Evolutionary conservation across 2,888 invertebrate genomes (phyloP).

Genomic region (Calameuta idolon): DNA sequence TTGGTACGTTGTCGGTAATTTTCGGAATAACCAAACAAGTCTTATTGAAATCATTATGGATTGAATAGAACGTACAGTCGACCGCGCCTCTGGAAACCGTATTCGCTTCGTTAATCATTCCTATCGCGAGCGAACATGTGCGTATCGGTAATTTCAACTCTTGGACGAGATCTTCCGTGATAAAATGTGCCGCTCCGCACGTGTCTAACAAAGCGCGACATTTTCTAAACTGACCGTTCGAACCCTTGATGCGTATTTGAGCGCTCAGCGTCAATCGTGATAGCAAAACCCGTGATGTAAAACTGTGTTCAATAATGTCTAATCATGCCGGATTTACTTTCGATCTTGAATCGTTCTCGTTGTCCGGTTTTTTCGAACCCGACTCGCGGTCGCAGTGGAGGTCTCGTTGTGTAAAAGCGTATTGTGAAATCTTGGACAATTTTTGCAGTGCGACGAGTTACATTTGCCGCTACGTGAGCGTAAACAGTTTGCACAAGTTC

Average conservation of each 20-base stretch:
- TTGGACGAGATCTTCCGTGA: too few species aligned
- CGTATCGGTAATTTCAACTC: background rate
- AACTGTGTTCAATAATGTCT: conserved; percentile 13
- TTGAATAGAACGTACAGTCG: conserved; percentile 23
- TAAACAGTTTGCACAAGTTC: conserved; percentile 23
- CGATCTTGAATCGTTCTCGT: conserved; percentile 6
- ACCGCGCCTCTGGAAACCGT: conserved; percentile 21
- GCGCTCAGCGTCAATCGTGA: conserved; percentile 31
- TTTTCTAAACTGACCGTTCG: conserved; percentile 14
- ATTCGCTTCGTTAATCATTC: conserved; percentile 20
- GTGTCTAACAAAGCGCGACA: too few species aligned
- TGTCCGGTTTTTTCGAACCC: background rate
- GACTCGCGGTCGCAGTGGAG: background rate
- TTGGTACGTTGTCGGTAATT: conserved; percentile 26
- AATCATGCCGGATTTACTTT: conserved; percentile 12
- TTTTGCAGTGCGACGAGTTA: conserved; percentile 17
- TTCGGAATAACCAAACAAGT: conserved; percentile 25
- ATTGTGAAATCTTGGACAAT: conserved; percentile 15
- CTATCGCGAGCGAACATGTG: conserved; percentile 23
- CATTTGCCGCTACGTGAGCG: conserved; percentile 17
- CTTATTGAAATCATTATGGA: conserved; percentile 17
- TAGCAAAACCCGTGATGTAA: conserved; percentile 13
- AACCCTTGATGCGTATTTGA: conserved; percentile 17
- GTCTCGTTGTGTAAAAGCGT: conserved; percentile 23
- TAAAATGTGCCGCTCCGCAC: too few species aligned